Evolutionary conservation across 2,797 vertebrate genomes (phyloP), one percentile per base, ranked within the genome.

Genomic region (Xiphophorus birchmanni): DNA sequence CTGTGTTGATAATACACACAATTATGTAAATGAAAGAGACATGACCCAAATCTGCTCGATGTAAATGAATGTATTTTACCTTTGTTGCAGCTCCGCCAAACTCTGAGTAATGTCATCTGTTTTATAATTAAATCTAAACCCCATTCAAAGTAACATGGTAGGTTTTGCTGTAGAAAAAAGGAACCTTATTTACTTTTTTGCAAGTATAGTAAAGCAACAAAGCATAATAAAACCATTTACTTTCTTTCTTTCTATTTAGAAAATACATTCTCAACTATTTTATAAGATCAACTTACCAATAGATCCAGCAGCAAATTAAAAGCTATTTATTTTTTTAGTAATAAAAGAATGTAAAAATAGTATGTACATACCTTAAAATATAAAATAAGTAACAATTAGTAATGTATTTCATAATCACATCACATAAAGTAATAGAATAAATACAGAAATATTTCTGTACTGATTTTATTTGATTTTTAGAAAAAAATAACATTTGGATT

Each of bases 11-110:
- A 94, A 95, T 91, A 86, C 91, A 93, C 84, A 93, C 86, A 82
- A 86, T 95, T 96, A 96, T 96, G 95, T 92, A 95, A 96, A 96
- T 96, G 90, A 90, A 80, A 74, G 76, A 89, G 90, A 93, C 93
- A 77, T 95, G 94, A 95, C 95, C 95, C 88, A 94, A 94, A 96
- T 96, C 90, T 95, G 95, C 94, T 94, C 87, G 18, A 73, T 84
- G 89, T 92, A 95, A 96, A 96, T 96, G 73, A 94, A 96, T 95
- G 95, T 91, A 93, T 94, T 95, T 95, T 95, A 95, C 93, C 93
- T 96, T 94, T 83, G 89, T 84, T 84, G 80, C 69, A 48, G 73
- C 86, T 84, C 84, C 81, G 84, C 89, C 78, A 75, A 88, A 85
- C 67, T 26, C 50, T 45, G 42, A 72, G 26, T 72, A 72, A 72